Percentiles rank a stretch among this genome's conserved stretches.
Conservation (phyloP, 2,797 vertebrate genomes). For the Artibeus lituratus region DNA sequence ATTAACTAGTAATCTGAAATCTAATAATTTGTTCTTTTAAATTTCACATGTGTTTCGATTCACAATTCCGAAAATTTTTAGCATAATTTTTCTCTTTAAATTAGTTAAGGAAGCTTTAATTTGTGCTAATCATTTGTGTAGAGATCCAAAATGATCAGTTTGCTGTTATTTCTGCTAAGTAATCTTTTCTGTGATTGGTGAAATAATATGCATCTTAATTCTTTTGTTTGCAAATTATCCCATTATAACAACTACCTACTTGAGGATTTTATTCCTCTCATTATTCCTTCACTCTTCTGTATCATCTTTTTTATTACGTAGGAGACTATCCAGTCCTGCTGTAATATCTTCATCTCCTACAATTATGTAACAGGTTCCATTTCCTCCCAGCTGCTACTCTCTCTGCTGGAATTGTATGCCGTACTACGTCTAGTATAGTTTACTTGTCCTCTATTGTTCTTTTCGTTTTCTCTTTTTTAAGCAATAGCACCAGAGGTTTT, state of each 20-base stretch:
- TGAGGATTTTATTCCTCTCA: neutral
- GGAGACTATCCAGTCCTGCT: neutral
- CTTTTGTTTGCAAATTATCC: neutral
- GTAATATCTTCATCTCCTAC: neutral
- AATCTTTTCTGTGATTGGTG: neutral
- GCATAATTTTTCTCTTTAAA: neutral
- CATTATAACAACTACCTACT: neutral
- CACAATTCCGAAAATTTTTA: neutral
- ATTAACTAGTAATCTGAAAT: neutral
- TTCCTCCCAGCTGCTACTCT: neutral
- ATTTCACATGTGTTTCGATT: neutral
- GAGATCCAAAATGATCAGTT: neutral
- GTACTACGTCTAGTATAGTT: neutral
- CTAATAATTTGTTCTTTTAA: neutral
- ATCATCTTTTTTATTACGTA: neutral
- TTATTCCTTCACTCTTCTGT: neutral
- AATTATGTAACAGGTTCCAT: neutral
- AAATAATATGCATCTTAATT: neutral
- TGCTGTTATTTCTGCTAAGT: neutral
- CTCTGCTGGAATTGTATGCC: neutral
- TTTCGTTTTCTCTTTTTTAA: neutral
- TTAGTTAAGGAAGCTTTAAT: neutral
- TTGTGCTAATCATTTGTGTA: neutral
- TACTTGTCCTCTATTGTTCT: neutral
- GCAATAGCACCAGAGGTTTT: neutral